Conservation (phyloP, 2,797 vertebrate genomes). For the Anolis apletophallus region DNA sequence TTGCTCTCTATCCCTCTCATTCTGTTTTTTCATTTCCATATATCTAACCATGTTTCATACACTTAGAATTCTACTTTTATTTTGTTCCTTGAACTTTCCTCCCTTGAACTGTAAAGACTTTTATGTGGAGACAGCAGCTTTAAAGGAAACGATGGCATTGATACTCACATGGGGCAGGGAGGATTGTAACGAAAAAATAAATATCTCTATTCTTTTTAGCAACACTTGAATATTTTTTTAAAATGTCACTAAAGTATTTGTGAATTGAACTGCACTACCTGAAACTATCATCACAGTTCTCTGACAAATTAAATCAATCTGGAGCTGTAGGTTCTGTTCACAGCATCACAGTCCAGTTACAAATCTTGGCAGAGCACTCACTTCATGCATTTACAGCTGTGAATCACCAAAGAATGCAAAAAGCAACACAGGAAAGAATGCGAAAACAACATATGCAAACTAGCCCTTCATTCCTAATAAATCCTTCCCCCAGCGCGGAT, state of each 20-base stretch:
- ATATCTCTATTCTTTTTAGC: neutral
- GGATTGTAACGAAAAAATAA: neutral
- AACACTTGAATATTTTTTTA: neutral
- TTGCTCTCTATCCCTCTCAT: neutral
- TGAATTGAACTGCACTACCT: neutral
- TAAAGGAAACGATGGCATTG: neutral
- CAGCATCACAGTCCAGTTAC: neutral
- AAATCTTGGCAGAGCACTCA: neutral
- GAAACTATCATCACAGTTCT: too few relatives aligned
- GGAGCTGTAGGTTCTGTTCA: too few relatives aligned
- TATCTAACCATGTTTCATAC: neutral
- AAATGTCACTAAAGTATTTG: neutral
- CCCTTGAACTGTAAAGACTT: neutral
- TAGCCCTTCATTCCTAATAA: neutral
- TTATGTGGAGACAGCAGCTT: neutral
- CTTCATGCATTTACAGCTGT: neutral
- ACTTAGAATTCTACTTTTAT: neutral
- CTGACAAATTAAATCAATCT: neutral
- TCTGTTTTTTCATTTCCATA: neutral
- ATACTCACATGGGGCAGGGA: neutral
- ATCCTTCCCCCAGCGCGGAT: neutral
- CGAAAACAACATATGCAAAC: neutral
- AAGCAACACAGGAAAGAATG: neutral
- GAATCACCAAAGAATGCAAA: neutral
- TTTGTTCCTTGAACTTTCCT: neutral